These are phyloP conservation scores for Drosophila azteca DNA, from an alignment of 1,140 invertebrate genomes.

Conservation along the genomic window DNA sequence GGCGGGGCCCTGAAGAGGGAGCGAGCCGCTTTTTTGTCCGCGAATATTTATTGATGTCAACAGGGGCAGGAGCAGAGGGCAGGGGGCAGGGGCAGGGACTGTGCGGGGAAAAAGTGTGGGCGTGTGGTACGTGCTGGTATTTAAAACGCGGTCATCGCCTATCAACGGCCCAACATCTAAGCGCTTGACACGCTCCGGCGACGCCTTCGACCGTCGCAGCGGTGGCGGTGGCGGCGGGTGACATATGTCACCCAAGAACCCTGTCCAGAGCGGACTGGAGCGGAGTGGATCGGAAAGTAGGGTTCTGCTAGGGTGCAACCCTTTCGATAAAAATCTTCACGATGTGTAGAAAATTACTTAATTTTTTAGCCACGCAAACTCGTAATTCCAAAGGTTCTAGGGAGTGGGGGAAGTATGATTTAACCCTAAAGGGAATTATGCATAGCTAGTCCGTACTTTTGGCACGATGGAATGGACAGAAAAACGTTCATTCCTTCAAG, in stretches of 20 bases:
- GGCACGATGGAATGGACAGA: not conserved
- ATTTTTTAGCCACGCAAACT: constrained; percentile 49
- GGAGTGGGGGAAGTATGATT: constrained; percentile 4
- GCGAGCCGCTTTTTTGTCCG: constrained; percentile 46
- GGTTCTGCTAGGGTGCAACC: constrained; percentile 47
- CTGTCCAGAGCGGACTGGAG: not conserved
- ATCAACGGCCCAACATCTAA: constrained; percentile 72
- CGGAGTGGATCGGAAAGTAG: not conserved
- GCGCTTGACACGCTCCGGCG: constrained; percentile 71
- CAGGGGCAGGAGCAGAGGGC: constrained; percentile 25
- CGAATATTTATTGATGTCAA: constrained; percentile 82
- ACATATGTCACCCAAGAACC: constrained; percentile 61
- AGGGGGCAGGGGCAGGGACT: not conserved
- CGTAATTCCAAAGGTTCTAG: constrained; percentile 18
- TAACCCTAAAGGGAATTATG: not conserved
- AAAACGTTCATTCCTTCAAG: too few species aligned
- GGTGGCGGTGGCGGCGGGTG: constrained; percentile 18
- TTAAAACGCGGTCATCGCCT: constrained; percentile 73
- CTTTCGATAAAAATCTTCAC: constrained; percentile 71
- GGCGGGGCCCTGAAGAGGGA: not conserved
- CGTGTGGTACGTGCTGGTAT: constrained; percentile 68
- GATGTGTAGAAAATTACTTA: constrained; percentile 76
- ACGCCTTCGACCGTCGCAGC: constrained; percentile 39
- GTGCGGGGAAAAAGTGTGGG: constrained; percentile 18
- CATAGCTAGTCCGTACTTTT: not conserved